A percentile compares a stretch with the other conserved stretches of the same genome.
These are phyloP conservation scores for Poecilia picta DNA, from an alignment of 2,797 vertebrate genomes.

Conservation along the genomic window DNA sequence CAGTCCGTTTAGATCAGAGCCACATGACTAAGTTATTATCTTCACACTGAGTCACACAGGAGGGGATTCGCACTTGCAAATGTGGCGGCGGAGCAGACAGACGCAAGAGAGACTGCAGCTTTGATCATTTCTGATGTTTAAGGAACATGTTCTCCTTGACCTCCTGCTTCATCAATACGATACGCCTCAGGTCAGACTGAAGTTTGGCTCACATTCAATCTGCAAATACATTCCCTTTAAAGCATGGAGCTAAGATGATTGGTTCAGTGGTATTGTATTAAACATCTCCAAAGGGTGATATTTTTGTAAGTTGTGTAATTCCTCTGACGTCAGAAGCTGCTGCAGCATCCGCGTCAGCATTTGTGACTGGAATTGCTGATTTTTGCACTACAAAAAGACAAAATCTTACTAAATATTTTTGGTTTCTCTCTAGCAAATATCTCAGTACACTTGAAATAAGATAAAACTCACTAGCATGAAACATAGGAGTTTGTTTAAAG, in stretches of 20 bases:
- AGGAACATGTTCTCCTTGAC: slow-evolving; percentile 49
- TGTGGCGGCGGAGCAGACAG: slow-evolving; percentile 34
- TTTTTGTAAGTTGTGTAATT: slow-evolving; percentile 29
- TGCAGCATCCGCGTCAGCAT: slow-evolving; percentile 34
- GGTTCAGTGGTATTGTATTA: neutral
- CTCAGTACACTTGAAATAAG: too few relatives aligned
- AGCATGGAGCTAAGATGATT: neutral
- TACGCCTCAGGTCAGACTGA: slow-evolving; percentile 12
- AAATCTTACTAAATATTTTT: too few relatives aligned
- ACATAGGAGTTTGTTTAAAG: neutral
- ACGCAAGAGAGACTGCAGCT: slow-evolving; percentile 54
- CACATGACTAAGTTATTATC: slow-evolving; percentile 51
- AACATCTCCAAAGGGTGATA: neutral
- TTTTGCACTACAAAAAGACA: slow-evolving; percentile 4
- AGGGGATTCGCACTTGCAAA: slow-evolving; percentile 49
- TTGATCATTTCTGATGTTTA: slow-evolving; percentile 63
- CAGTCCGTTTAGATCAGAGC: slow-evolving; percentile 40
- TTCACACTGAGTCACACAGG: slow-evolving; percentile 41
- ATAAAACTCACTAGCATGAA: too few relatives aligned
- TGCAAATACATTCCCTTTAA: slow-evolving; percentile 16
- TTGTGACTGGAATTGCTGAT: slow-evolving; percentile 39
- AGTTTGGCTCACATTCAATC: slow-evolving; percentile 8
- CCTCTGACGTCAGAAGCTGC: slow-evolving; percentile 26
- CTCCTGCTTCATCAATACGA: slow-evolving; percentile 29
- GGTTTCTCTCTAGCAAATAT: too few relatives aligned